Evolutionary conservation across 1,140 invertebrate species (phyloP), one percentile per base, ranked within the genome.

Genomic region (Drosophila insularis): DNA sequence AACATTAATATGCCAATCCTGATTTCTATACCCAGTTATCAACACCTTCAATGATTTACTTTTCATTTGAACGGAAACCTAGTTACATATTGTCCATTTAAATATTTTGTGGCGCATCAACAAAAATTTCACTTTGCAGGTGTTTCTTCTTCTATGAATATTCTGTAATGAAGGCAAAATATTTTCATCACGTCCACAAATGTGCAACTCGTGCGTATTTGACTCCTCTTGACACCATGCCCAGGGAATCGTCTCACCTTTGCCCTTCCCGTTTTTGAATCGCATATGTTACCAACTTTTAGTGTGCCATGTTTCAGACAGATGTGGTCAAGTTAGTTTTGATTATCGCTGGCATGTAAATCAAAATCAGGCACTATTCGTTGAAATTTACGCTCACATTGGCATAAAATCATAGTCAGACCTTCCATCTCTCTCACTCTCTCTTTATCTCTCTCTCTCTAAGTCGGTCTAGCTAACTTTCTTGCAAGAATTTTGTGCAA

Each of bases 401-500:
- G 68, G 81, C 81, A 86, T 56, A 74, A 85, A 85, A 70, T 50
- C 43, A 50, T 50, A 19, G 17, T 50, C 17, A 21, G 11, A 21
- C 43, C 17, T 50, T 46, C 19, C 43, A 46, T 17, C 5, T 17
- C 14, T 8, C 43, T 50, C 7, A 8, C 17, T 50, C 7, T 46
- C 6, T 46, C 14, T 50, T 8, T 19, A 2, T 21, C 17, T 21
- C 43, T 21, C 2, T 17, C 23, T 74, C 60, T 68, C 54, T 78
- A 63, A 61, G 63, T 8, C 55, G 39, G 37, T 39, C 23, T 2
- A 3, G 37, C 13, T 43, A 6, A 6, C 17, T 17, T 46, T 50
- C 8, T 21, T 50, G 43, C 17, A 55, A 65, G 66, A 54, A 63
- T 72, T 85, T 86, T 86, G 82, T 81, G 81, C 81, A 87, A 87